These are phyloP conservation scores for Eristalis tenax DNA, from an alignment of 2,888 invertebrate genomes.

Conservation along the genomic window DNA sequence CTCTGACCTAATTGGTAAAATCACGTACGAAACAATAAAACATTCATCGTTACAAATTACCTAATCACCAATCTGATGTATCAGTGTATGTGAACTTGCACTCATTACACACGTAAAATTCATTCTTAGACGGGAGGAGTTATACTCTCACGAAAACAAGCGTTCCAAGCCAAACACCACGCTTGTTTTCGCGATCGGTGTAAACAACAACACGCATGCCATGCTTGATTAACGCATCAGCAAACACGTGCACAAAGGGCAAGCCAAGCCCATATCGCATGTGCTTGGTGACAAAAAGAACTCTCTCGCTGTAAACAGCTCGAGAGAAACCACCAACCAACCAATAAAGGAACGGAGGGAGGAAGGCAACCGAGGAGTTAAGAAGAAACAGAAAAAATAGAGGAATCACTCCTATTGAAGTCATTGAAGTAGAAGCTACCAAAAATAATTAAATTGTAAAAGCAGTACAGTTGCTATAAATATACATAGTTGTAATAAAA, in stretches of 20 bases:
- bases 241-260: not conserved
- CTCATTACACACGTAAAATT: too few species aligned
- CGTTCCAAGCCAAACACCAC: slow-evolving; percentile 3
- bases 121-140: not conserved
- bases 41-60: too few species aligned
- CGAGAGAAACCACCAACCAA: not conserved
- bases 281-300: too few species aligned
- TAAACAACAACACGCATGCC: not conserved
- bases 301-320: too few species aligned
- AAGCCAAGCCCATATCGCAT: not conserved
- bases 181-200: not conserved
- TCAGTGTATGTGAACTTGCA: too few species aligned
- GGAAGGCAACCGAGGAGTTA: not conserved
- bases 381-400: not conserved
- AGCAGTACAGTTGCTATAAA: not conserved
- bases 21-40: too few species aligned
- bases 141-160: not conserved
- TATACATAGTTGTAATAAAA: too few species aligned
- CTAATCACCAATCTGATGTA: too few species aligned
- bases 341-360: not conserved
- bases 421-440: not conserved
- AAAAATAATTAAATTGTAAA: not conserved
- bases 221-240: not conserved
- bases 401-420: too few species aligned
- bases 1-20: too few species aligned